A percentile compares a stretch with the other conserved stretches of the same genome.
Evolutionary conservation across 2,797 vertebrate genomes (phyloP).

Genomic region (Bryconaethiops microstoma): DNA sequence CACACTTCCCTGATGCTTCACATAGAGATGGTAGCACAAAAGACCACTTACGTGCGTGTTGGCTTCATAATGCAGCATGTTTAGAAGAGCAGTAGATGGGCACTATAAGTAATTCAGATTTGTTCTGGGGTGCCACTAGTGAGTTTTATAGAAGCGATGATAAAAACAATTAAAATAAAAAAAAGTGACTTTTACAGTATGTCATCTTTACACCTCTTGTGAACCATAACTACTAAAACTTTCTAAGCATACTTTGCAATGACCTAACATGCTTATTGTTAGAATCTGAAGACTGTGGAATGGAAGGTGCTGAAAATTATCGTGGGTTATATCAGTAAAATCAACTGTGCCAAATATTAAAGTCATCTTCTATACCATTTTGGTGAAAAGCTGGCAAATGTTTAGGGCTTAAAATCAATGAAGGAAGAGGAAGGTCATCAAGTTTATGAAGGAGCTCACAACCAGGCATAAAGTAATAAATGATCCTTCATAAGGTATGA

Average conservation of each 20-base stretch:
- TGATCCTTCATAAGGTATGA: conserved; percentile 43
- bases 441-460: conserved; percentile 21
- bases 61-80: conserved; percentile 18
- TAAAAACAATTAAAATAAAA: not conserved
- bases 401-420: conserved; percentile 21
- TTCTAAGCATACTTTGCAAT: not conserved
- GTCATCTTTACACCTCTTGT: not conserved
- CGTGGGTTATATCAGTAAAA: not conserved
- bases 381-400: not conserved
- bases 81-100: not conserved
- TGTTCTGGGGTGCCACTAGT: not conserved
- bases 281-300: not conserved
- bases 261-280: not conserved
- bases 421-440: conserved; percentile 13
- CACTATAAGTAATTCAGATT: not conserved
- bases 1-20: conserved; percentile 65
- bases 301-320: not conserved
- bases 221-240: not conserved
- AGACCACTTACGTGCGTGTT: conserved; percentile 50
- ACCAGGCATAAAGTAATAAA: conserved; percentile 28
- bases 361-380: conserved; percentile 12
- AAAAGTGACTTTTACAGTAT: not conserved
- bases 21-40: conserved; percentile 69
- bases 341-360: not conserved
- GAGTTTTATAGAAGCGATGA: not conserved